Evolutionary conservation across 2,888 invertebrate species (phyloP).

Genomic region (Apantesis nais): DNA sequence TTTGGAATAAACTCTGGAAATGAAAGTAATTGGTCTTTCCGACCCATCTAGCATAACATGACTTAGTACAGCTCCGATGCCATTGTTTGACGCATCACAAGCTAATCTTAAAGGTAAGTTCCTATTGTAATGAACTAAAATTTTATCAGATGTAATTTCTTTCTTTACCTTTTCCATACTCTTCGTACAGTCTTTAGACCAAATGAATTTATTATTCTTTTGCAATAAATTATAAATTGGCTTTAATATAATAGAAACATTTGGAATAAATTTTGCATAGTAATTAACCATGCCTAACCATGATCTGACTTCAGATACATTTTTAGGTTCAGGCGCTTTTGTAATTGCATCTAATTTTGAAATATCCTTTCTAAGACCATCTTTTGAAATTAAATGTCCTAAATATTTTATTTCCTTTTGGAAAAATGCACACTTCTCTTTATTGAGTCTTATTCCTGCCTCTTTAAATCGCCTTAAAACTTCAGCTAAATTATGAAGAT

Average conservation of each 20-base stretch:
- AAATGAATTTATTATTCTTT: slow-evolving; percentile 25
- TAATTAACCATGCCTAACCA: slow-evolving; percentile 45
- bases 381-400: background rate
- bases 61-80: background rate
- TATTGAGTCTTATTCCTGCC: background rate
- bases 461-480: no score
- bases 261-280: slow-evolving; percentile 49
- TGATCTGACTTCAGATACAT: slow-evolving; percentile 24
- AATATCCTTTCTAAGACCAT: background rate
- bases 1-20: no score
- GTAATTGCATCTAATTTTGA: background rate
- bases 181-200: slow-evolving; percentile 27
- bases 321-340: slow-evolving; percentile 17
- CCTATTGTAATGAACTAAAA: background rate
- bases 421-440: slow-evolving; percentile 36
- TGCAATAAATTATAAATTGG: slow-evolving; percentile 35
- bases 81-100: background rate
- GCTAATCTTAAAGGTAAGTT: background rate
- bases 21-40: no score
- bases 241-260: slow-evolving; percentile 38
- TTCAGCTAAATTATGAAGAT: no score
- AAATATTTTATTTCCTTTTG: slow-evolving; percentile 22
- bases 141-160: slow-evolving; percentile 7
- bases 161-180: slow-evolving; percentile 12
- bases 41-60: background rate